Conservation (phyloP, 2,888 invertebrate genomes). For the Antheraea yamamai region DNA sequence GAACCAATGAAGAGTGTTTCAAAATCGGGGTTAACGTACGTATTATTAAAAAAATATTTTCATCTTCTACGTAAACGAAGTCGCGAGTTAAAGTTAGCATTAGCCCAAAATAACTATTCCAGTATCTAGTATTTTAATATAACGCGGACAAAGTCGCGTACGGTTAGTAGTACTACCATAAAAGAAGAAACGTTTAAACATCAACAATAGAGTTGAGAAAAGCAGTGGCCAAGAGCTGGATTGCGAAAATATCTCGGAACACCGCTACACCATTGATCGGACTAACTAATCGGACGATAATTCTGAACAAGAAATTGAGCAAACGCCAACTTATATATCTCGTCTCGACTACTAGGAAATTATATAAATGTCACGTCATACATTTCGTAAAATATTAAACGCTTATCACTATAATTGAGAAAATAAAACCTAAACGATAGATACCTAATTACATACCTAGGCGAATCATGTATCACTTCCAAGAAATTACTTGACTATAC, state of each 20-base stretch:
- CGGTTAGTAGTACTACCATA: background rate
- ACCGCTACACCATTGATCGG: background rate
- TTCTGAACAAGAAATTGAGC: background rate
- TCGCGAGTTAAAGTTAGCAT: too few relatives aligned
- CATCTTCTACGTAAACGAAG: too few relatives aligned
- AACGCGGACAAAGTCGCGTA: too few relatives aligned
- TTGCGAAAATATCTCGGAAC: background rate
- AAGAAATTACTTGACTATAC: background rate
- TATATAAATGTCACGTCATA: background rate
- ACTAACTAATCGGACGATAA: background rate
- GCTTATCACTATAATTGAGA: background rate
- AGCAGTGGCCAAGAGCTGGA: background rate
- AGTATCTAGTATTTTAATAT: too few relatives aligned
- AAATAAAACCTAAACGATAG: background rate
- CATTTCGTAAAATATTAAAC: background rate
- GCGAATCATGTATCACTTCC: background rate
- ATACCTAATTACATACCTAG: background rate
- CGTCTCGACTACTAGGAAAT: constrained; percentile 4
- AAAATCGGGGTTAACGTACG: too few relatives aligned
- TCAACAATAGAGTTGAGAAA: background rate
- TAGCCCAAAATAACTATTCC: too few relatives aligned
- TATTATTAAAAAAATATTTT: too few relatives aligned
- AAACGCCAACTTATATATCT: constrained; percentile 1
- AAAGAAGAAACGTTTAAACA: background rate
- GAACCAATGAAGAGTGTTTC: too few relatives aligned